Base-by-base conservation (phyloP, 2,888 invertebrate genomes). In the Tupiocoris notatus region DNA sequence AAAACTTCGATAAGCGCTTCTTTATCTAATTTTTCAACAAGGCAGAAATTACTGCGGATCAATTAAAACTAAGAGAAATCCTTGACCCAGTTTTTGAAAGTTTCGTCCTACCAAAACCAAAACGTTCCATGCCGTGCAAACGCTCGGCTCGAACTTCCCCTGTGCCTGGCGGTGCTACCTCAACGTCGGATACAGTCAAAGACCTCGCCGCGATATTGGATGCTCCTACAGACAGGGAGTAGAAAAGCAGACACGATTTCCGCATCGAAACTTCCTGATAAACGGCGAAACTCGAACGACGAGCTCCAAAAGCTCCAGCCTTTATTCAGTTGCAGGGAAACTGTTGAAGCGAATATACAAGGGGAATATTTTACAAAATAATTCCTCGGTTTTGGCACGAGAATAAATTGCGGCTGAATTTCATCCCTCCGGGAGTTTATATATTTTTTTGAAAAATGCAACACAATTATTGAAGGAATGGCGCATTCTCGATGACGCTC, bases 231-330 rank as follows among this genome's bases (percentile, higher is more conserved):
- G n/a, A n/a, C n/a, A n/a, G n/a, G n/a, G n/a, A n/a, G n/a, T n/a
- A n/a, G n/a, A n/a, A n/a, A n/a, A 12, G 39, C 39, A 63, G 59
- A 21, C 18, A 58, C 68, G 58, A 68, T 68, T 68, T 68, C 68
- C 68, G 68, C 68, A 57, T 68, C 58, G n/a, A 17, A 25, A 68
- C 68, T 68, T 68, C 68, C 68, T 68, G 68, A 68, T 68, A 68
- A 68, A 39, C 39, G 39, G 39, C 6, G 12, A 39, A 39, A 39
- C 39, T 39, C 39, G 39, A 39, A 39, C 39, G 39, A 12, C 39
- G 6, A 39, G 39, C 39, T 39, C 12, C n/a, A n/a, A n/a, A n/a
- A n/a, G n/a, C n/a, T n/a, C n/a, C n/a, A n/a, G n/a, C n/a, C n/a
- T n/a, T n/a, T n/a, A n/a, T n/a, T n/a, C 39, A 39, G 39, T 39